Evolutionary conservation across 2,888 invertebrate genomes (phyloP), one percentile per base, ranked within the genome.

Genomic region (Drosophila fungiperda): DNA sequence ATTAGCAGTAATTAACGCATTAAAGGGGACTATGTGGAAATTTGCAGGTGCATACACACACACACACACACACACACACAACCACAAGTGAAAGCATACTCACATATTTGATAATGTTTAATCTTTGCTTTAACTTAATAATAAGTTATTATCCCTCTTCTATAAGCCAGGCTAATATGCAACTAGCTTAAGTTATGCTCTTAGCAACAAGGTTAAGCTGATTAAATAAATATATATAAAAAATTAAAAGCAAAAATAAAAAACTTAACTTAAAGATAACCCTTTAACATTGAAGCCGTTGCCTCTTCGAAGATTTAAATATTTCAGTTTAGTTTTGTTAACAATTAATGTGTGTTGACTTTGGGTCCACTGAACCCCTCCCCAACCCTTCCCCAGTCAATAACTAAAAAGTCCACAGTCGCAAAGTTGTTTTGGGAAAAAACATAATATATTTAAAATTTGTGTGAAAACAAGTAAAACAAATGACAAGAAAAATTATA

Each of bases 1-100:
- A 86, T 88, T 88, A 84, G 80, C 84, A 58, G 86, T 88, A 85
- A 88, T 88, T 88, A 88, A 78, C 82, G 84, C 89, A 80, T 80
- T 80, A 66, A 73, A 81, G 52, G 68, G 84, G 78, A 68, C 71
- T 74, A 59, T 68, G 62, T 52, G 40, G 36, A n/a, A 53, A 38
- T 58, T 33, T 15, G 36, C 55, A 53, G 38, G 40, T 42, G 23
- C 12, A 45, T 6, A 26, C 38, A 32, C 26, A 32, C 29, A 50
- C 5, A 38, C 35, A 36, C 9, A 17, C 38, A 26, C 20, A 55
- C 26, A 55, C 38, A 15, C 40, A 33, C n/a, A 42, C 53, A 36
- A 12, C 36, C 50, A 50, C 17, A 55, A 35, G 57, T 63, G 45
- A 61, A 53, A 61, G 33, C 42, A 32, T 38, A 17, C 29, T n/a